These are phyloP conservation scores for Ginglymostoma cirratum DNA, from an alignment of 2,113 vertebrate species.

Conservation along the genomic window DNA sequence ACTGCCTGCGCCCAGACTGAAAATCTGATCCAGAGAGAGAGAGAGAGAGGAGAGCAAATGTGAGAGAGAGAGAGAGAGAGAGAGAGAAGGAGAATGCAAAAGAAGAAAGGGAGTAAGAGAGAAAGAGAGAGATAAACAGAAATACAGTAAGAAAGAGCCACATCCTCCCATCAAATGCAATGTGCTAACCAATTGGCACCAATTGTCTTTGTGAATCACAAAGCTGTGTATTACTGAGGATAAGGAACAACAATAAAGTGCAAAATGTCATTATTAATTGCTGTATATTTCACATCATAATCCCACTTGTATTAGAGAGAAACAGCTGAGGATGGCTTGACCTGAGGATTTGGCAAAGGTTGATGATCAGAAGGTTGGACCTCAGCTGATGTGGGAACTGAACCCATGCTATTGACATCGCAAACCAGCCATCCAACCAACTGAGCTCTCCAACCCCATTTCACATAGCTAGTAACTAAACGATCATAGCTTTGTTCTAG, in stretches of 20 bases:
- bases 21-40: neutral
- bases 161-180: neutral
- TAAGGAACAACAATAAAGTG: neutral
- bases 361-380: too few species aligned
- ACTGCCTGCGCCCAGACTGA: too few species aligned
- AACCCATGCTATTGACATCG: too few species aligned
- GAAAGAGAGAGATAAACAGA: neutral
- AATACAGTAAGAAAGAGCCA: neutral
- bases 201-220: neutral
- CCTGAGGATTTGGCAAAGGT: too few species aligned
- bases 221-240: neutral
- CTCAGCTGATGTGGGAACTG: too few species aligned
- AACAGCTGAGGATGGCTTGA: too few species aligned
- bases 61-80: neutral
- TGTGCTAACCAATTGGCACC: neutral
- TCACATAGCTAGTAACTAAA: neutral
- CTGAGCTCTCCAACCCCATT: too few species aligned
- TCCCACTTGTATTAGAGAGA: too few species aligned
- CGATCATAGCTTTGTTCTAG: neutral
- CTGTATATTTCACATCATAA: neutral
- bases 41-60: neutral
- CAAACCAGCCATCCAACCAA: too few species aligned
- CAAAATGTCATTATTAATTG: neutral
- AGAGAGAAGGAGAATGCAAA: neutral
- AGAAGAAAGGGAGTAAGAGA: neutral